These are phyloP conservation scores for Eupithecia abbreviata DNA, from an alignment of 2,888 invertebrate genomes.

Conservation along the genomic window DNA sequence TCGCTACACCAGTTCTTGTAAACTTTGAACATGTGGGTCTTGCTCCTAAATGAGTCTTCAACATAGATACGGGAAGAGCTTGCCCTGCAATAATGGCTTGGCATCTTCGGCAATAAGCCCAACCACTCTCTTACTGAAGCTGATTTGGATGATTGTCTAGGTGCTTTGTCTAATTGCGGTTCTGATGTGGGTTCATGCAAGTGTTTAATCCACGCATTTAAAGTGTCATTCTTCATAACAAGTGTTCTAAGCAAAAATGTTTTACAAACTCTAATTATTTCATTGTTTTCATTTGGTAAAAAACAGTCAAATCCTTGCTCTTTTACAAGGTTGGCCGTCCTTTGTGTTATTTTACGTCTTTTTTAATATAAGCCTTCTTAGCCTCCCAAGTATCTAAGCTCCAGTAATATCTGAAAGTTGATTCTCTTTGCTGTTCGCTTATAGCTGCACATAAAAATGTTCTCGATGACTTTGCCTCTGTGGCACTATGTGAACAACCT, in stretches of 20 bases:
- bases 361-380: slow-evolving; percentile 9
- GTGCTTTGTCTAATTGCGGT: not conserved
- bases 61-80: slow-evolving; percentile 9
- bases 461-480: not conserved
- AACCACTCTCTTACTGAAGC: slow-evolving; percentile 11
- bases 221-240: slow-evolving; percentile 6
- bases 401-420: not conserved
- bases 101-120: slow-evolving; percentile 10
- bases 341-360: slow-evolving; percentile 14
- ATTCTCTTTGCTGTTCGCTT: not conserved
- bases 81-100: slow-evolving; percentile 12
- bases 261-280: not conserved
- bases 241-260: slow-evolving; percentile 10
- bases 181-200: not conserved
- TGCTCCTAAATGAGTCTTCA: slow-evolving; percentile 3
- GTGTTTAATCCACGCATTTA: not conserved
- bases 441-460: not conserved
- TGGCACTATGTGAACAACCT: slow-evolving; percentile 7
- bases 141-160: slow-evolving; percentile 3
- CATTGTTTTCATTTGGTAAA: slow-evolving; percentile 8
- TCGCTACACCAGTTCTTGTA: not conserved
- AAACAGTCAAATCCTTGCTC: slow-evolving; percentile 13
- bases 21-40: not conserved
- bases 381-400: slow-evolving; percentile 7
- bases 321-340: slow-evolving; percentile 7